Conservation (phyloP, 2,797 vertebrate genomes). For the Bradypodion ventrale region DNA sequence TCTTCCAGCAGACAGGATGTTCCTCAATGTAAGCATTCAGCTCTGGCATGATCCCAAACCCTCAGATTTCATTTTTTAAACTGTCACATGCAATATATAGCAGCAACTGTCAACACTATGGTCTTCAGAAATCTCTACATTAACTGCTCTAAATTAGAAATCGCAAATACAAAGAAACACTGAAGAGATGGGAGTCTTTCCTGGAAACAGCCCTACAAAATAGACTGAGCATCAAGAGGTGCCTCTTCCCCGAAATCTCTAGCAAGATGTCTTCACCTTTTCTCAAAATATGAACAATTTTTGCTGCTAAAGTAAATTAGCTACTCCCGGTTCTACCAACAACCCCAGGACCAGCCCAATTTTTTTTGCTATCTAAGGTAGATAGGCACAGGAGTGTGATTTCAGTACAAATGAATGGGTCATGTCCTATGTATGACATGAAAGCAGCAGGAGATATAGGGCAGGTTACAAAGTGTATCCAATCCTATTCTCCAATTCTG, state of each 20-base stretch:
- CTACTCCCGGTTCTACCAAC: neutral
- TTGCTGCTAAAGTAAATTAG: neutral
- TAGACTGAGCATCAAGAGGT: neutral
- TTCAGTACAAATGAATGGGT: too few relatives aligned
- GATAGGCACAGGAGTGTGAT: too few relatives aligned
- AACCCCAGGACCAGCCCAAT: too few relatives aligned
- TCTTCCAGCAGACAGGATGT: neutral
- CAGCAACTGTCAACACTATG: neutral
- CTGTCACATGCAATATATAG: neutral
- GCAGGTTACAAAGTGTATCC: too few relatives aligned
- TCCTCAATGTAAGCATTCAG: neutral
- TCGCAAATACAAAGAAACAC: neutral
- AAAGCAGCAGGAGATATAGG: too few relatives aligned
- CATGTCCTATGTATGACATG: too few relatives aligned
- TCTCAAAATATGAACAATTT: neutral
- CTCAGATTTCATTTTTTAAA: neutral
- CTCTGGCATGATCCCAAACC: neutral
- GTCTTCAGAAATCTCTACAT: neutral
- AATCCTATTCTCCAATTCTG: too few relatives aligned
- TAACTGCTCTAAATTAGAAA: neutral
- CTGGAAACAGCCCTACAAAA: neutral
- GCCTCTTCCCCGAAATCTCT: neutral
- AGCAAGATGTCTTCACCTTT: neutral
- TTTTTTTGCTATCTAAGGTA: too few relatives aligned
- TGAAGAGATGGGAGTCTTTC: neutral